Base-by-base conservation (phyloP, 1,140 invertebrate species). In the Leucophenga varia region DNA sequence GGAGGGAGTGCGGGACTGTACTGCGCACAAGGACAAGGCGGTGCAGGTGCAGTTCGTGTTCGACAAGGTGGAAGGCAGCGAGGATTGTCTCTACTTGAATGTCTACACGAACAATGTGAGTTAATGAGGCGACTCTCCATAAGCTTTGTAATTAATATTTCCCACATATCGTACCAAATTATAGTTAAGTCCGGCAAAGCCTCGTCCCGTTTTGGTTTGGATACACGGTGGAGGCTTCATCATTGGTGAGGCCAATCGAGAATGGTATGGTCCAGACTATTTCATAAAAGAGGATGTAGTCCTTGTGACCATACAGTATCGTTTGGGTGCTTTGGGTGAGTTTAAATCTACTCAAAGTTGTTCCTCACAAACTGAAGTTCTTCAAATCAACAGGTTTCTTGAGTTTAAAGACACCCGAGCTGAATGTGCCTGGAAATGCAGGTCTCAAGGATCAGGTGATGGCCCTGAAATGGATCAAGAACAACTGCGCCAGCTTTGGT, bases 41-140 rank as follows among this genome's bases (percentile, higher is more conserved):
- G 53, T 68, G 8, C 79, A 77, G 47, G 57, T 70, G 56, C 50
- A 67, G 6, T 61, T 68, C 20, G 43, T 72, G 1, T 36, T 42
- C 1, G 59, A 64, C 13, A 59, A 57, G 38, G 45, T 72, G 30
- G 57, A 70, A 21, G 81, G 81, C n/a, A 67, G 78, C 5, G 88
- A 90, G 69, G 85, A 90, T 59, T 89, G 87, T 57, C 77, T 90
- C 1, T 81, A 83, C 43, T 57, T 90, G 1, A 87, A 87, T 47
- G 80, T 90, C 12, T 88, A 84, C 40, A 65, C 79, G 79, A 17
- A 82, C 82, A 57, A 86, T 81, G 69, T 72, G 84, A 36, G 79
- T 86, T 70, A 25, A 30, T 25, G 9, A n/a, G n/a, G n/a, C n/a
- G n/a, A 35, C n/a, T 35, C 12, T 35, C 12, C n/a, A n/a, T n/a